Conservation (phyloP, 1,140 invertebrate genomes). For the Zeugodacus cucurbitae region DNA sequence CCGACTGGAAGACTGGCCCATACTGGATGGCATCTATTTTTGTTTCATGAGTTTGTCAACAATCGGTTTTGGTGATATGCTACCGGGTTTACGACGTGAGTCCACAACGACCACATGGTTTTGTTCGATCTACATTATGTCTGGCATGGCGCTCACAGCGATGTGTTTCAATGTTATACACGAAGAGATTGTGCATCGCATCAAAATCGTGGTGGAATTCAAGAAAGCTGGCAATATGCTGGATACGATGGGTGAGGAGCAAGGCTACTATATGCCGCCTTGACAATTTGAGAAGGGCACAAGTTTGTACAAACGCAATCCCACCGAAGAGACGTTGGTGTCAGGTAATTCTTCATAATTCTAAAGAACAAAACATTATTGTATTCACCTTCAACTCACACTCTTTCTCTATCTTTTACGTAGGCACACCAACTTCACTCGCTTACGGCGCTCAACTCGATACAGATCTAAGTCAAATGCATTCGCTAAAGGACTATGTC, state of each 20-base stretch:
- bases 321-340: slow-evolving; percentile 73
- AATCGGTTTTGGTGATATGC: slow-evolving; percentile 91
- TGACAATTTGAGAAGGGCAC: slow-evolving; percentile 74
- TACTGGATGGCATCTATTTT: slow-evolving; percentile 92
- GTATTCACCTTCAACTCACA: background rate
- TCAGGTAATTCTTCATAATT: slow-evolving; percentile 50
- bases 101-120: slow-evolving; percentile 80
- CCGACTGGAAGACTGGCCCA: slow-evolving; percentile 86
- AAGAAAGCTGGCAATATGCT: slow-evolving; percentile 59
- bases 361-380: background rate
- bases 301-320: slow-evolving; percentile 72
- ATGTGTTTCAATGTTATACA: slow-evolving; percentile 99
- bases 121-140: slow-evolving; percentile 94
- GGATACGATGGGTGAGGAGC: slow-evolving; percentile 40
- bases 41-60: slow-evolving; percentile 94
- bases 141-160: slow-evolving; percentile 94
- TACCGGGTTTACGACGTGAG: slow-evolving; percentile 79
- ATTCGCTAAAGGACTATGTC: slow-evolving; percentile 57
- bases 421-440: slow-evolving; percentile 72
- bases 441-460: slow-evolving; percentile 54
- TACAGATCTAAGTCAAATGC: slow-evolving; percentile 45
- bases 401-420: slow-evolving; percentile 39
- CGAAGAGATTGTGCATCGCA: slow-evolving; percentile 86
- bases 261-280: slow-evolving; percentile 71
- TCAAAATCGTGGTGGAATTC: slow-evolving; percentile 73